Evolutionary conservation across 2,888 invertebrate genomes (phyloP).

Genomic region (Mongoloraphidia duomilia): DNA sequence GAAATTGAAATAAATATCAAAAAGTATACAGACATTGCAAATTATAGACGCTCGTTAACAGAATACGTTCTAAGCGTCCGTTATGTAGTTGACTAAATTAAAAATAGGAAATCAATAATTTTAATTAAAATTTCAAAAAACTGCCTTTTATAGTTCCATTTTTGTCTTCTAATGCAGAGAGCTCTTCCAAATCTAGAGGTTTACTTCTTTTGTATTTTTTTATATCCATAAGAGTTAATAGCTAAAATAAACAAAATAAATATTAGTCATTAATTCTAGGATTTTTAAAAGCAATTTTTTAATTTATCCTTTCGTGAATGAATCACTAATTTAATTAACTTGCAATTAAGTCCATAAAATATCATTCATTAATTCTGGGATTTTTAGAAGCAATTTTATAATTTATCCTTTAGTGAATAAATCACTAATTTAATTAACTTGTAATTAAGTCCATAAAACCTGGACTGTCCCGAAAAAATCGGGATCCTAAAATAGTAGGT

Average conservation of each 20-base stretch:
- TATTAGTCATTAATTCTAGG: neutral
- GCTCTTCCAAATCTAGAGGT: neutral
- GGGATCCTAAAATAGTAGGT: too few relatives aligned
- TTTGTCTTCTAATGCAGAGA: too few relatives aligned
- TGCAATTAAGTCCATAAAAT: neutral
- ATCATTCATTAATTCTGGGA: neutral
- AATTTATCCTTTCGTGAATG: neutral
- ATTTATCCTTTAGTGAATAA: neutral
- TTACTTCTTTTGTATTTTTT: conserved; percentile 32
- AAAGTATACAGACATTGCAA: too few relatives aligned
- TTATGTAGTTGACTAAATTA: too few relatives aligned
- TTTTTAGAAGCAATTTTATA: neutral
- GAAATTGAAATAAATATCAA: neutral
- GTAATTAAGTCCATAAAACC: too few relatives aligned
- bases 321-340: neutral
- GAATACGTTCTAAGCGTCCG: too few relatives aligned
- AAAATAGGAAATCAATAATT: too few relatives aligned
- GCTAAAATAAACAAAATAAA: conserved; percentile 33
- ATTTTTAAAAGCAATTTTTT: neutral
- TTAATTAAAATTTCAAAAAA: too few relatives aligned
- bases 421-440: too few relatives aligned
- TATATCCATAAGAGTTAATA: conserved; percentile 62
- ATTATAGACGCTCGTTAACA: too few relatives aligned
- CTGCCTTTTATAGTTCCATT: too few relatives aligned
- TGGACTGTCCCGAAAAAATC: too few relatives aligned